Conservation (phyloP, 2,888 invertebrate genomes). For the Lutraria lutraria region DNA sequence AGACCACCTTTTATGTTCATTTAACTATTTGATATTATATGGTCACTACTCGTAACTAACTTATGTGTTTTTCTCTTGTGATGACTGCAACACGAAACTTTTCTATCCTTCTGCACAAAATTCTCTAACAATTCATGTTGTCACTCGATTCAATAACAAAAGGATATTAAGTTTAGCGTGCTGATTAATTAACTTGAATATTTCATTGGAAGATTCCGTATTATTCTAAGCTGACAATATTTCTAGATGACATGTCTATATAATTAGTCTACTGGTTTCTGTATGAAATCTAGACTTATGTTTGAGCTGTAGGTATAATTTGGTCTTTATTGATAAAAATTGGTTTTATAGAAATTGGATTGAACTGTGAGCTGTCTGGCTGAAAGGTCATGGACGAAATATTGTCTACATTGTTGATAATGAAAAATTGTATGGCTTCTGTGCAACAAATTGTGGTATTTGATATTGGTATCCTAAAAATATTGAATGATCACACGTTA, state of each 20-base stretch:
- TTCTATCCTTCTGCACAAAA: not conserved
- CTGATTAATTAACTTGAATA: not conserved
- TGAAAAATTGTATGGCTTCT: too few species aligned
- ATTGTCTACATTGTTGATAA: too few species aligned
- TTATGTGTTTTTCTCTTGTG: not conserved
- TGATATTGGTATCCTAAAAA: too few species aligned
- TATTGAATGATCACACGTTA: too few species aligned
- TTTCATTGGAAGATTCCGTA: not conserved
- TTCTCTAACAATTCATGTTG: not conserved
- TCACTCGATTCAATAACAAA: not conserved
- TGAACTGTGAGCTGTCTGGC: too few species aligned
- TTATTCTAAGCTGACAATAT: not conserved
- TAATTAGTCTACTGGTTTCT: not conserved
- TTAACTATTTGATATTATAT: constrained; percentile 22
- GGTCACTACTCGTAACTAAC: constrained; percentile 9
- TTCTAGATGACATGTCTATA: too few species aligned
- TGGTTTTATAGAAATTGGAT: too few species aligned
- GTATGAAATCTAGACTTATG: not conserved
- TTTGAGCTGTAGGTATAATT: not conserved
- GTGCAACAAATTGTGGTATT: too few species aligned
- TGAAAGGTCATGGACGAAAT: too few species aligned
- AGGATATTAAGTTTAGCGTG: too few species aligned
- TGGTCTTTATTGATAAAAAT: not conserved
- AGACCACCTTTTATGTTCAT: constrained; percentile 25
- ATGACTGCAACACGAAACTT: not conserved